Percentiles rank a stretch among this genome's conserved stretches.
Conservation (phyloP, 2,888 invertebrate species). For the Eupithecia insigniata region DNA sequence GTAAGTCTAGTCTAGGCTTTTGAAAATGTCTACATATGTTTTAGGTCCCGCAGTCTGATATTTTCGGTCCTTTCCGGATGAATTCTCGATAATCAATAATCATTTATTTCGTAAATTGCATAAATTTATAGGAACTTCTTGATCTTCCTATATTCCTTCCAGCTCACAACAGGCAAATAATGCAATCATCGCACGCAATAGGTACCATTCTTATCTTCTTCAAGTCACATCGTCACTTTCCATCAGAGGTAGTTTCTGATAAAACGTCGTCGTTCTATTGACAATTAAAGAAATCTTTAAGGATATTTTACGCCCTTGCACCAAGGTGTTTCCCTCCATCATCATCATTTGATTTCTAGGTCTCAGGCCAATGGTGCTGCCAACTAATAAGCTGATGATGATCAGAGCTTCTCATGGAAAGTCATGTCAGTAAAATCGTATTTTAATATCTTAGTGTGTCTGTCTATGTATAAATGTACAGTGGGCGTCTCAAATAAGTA, state of each 20-base stretch:
- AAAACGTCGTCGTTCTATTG: too few relatives aligned
- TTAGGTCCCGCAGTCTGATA: neutral
- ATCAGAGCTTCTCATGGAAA: neutral
- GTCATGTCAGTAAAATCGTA: neutral
- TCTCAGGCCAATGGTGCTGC: neutral
- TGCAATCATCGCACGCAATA: neutral
- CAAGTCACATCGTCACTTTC: too few relatives aligned
- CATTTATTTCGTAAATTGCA: too few relatives aligned
- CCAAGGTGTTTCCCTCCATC: too few relatives aligned
- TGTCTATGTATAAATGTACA: too few relatives aligned
- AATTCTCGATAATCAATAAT: too few relatives aligned
- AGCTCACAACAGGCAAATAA: neutral
- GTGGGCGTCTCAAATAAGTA: too few relatives aligned
- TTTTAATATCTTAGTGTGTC: neutral
- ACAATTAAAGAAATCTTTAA: too few relatives aligned
- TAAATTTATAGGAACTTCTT: neutral
- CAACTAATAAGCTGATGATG: neutral
- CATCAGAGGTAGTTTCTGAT: too few relatives aligned
- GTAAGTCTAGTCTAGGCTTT: slow-evolving; percentile 8
- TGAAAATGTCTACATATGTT: slow-evolving; percentile 3
- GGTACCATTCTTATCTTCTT: neutral
- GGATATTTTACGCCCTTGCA: too few relatives aligned
- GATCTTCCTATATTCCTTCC: neutral
- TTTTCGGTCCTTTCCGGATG: neutral
- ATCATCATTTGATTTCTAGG: neutral